Percentiles rank a stretch among this genome's conserved stretches.
Evolutionary conservation across 1,140 invertebrate species (phyloP).

Genomic region (Platorchestia sp.): DNA sequence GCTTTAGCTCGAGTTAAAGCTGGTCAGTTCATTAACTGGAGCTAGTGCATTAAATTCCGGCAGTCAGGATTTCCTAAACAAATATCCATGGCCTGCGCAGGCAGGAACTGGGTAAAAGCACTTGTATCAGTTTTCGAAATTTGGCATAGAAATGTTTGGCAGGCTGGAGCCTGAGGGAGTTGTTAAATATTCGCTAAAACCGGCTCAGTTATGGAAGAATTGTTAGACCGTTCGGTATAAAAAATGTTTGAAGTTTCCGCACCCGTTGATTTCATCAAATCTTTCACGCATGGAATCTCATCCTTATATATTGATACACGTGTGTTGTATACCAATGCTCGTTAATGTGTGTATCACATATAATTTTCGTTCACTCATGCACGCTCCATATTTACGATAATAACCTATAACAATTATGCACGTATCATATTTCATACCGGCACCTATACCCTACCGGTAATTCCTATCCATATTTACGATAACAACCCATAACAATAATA

Average conservation of each 20-base stretch:
- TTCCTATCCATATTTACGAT: too few species aligned
- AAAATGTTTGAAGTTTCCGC: not conserved
- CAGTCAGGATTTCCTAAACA: not conserved
- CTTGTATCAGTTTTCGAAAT: not conserved
- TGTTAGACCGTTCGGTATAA: not conserved
- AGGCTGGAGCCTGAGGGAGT: not conserved
- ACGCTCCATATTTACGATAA: too few species aligned
- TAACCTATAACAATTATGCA: too few species aligned
- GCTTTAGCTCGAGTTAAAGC: not conserved
- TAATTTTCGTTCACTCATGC: too few species aligned
- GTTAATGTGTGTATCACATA: too few species aligned
- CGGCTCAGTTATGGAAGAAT: not conserved
- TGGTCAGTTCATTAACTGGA: not conserved
- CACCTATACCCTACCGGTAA: too few species aligned
- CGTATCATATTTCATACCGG: too few species aligned
- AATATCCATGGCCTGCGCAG: not conserved
- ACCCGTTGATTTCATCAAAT: not conserved
- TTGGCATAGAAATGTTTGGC: not conserved
- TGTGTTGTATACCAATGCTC: too few species aligned
- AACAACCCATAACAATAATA: too few species aligned
- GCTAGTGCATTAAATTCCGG: not conserved
- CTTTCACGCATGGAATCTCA: not conserved
- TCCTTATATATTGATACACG: too few species aligned
- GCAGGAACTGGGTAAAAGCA: not conserved
- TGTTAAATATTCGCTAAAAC: not conserved